Evolutionary conservation across 2,888 invertebrate genomes (phyloP), one percentile per base, ranked within the genome.

Genomic region (Limnephilus rhombicus): DNA sequence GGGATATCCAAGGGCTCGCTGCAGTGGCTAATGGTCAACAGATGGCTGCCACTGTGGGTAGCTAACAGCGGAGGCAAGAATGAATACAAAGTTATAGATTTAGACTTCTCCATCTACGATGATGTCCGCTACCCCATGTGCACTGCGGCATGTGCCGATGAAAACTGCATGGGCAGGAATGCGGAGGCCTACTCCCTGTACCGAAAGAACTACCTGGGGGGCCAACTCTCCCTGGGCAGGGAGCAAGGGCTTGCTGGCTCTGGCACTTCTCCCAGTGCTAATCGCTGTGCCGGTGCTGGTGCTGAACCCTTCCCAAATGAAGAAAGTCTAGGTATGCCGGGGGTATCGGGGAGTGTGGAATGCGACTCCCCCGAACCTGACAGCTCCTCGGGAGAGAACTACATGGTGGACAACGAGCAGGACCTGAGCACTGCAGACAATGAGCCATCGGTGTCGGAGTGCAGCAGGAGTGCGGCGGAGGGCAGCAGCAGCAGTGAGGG

Each of bases 1-100:
- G 95, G 97, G 90, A 96, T 97, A 89, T 97, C 97, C 91, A 97
- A 97, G 94, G 96, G 97, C 1, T 96, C 97, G 1, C 95, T 97
- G 80, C 97, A 97, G 94, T 97, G 97, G 97, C 95, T 97, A 94
- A 95, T 97, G 92, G 97, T 97, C 0, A 97, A 97, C 94, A 97
- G 97, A 94, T 97, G 97, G 97, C 94, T 97, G 37, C 97, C 97
- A 0, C 94, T 97, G 83, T 97, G 97, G 97, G 96, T 97, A 92
- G 95, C 96, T n/a, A 95, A 95, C 92, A 95, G 95, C 1, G 95
- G 95, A n/a, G 95, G 95, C n/a, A 96, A 96, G 90, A 96, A 96
- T 12, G 96, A 96, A 92, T 96, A 96, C 94, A 96, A 96, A 94
- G 95, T 96, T 2, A 95, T 96, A 87, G 96, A 96, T 94, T 96